A percentile compares a stretch with the other conserved stretches of the same genome.
These are phyloP conservation scores for Drosophila virilis DNA, from an alignment of 1,140 invertebrate species.

Conservation along the genomic window DNA sequence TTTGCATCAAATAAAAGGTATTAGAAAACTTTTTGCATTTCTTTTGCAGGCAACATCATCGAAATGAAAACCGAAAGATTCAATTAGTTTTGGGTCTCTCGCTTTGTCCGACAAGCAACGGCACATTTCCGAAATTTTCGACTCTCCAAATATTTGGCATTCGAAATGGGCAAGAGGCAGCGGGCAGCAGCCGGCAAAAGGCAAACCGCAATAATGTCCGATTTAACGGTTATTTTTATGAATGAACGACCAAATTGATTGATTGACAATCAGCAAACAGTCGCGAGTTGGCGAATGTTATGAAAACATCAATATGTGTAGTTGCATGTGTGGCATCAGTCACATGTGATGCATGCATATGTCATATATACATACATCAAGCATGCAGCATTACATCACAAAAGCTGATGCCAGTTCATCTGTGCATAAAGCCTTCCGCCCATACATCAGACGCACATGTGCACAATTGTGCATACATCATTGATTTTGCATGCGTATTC, in stretches of 20 bases:
- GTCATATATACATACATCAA: no score
- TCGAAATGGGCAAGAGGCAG: slow-evolving; percentile 22
- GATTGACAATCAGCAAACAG: no score
- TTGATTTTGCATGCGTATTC: neutral
- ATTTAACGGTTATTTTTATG: slow-evolving; percentile 18
- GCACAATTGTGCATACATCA: no score
- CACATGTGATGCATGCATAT: no score
- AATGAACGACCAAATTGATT: neutral
- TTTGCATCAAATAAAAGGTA: slow-evolving; percentile 51
- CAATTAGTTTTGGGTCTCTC: slow-evolving; percentile 21
- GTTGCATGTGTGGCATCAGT: no score
- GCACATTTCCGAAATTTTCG: slow-evolving; percentile 40
- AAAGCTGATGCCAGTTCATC: no score
- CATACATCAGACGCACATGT: no score
- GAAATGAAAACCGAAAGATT: slow-evolving; percentile 21
- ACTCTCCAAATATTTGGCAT: slow-evolving; percentile 28
- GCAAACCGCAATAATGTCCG: slow-evolving; percentile 15
- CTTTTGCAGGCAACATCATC: no score
- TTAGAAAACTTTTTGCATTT: slow-evolving; percentile 57
- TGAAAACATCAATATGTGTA: no score
- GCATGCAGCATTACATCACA: no score
- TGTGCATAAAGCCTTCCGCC: no score
- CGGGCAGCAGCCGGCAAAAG: slow-evolving; percentile 13
- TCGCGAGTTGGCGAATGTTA: no score
- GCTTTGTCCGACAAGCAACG: slow-evolving; percentile 29